Conservation (phyloP, 1,140 invertebrate species). For the Maconellicoccus hirsutus region DNA sequence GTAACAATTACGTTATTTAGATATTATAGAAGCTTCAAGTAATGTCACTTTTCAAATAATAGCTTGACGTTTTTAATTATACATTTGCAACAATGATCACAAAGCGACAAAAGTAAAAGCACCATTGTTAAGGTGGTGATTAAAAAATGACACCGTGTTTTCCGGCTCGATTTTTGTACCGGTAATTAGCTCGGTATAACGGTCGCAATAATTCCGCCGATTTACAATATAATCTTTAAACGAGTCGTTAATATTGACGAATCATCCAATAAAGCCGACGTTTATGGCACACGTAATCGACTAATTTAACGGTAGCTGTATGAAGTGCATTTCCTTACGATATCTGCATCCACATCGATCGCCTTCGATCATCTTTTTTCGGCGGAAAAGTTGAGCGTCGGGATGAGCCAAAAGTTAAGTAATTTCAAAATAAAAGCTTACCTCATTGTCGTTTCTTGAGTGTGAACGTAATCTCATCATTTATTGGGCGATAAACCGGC, state of each 20-base stretch:
- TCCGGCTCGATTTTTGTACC: background rate
- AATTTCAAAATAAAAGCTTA: too few relatives aligned
- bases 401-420: too few relatives aligned
- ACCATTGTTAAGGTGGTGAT: background rate
- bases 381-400: too few relatives aligned
- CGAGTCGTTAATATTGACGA: background rate
- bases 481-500: too few relatives aligned
- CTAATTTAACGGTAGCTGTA: background rate
- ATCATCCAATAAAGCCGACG: background rate
- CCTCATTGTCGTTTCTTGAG: too few relatives aligned
- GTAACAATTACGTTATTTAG: too few relatives aligned
- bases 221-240: too few relatives aligned
- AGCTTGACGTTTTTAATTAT: background rate
- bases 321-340: background rate
- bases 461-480: too few relatives aligned
- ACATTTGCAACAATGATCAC: background rate
- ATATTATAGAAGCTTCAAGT: too few relatives aligned
- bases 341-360: background rate
- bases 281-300: background rate
- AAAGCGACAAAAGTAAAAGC: constrained; percentile 8
- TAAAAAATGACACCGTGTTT: constrained; percentile 3
- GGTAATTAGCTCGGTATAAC: background rate
- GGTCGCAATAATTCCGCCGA: background rate
- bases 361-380: too few relatives aligned
- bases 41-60: too few relatives aligned